Base-by-base conservation (phyloP, 2,113 vertebrate genomes). In the Pteropus alecto region DNA sequence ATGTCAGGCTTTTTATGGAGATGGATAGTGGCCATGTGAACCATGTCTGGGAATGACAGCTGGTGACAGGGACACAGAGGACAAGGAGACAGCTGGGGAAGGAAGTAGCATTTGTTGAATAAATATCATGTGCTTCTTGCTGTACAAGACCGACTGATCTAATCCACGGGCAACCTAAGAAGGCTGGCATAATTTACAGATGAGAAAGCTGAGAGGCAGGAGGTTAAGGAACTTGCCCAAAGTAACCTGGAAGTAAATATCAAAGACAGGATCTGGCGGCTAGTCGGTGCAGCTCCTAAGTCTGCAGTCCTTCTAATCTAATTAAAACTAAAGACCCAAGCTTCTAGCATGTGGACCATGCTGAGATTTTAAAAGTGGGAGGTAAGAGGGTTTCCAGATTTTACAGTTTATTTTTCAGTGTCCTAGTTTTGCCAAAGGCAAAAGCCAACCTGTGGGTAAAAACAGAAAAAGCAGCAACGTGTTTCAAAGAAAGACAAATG, bases 61-160 rank as follows among this genome's bases (percentile, higher is more conserved):
- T 97, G 97, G 38, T 81, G 71, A 77, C 46, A 71, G 88, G 88
- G 51, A 84, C 43, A 9, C 0, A 18, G 73, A 77, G 78, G 56
- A 68, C 79, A 38, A 74, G 76, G 26, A 58, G 94, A 94, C 96
- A 96, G 96, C 95, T 97, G 97, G 92, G 76, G 46, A 67, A 84
- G 88, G 81, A 95, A 26, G 85, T 7, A 28, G 79, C 81, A 79
- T 90, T 90, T 95, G 92, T 76, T 35, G 41, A 65, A 87, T 83
- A 95, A 43, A 35, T 87, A 35, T 58, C 96, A 54, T 86, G 93
- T 56, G 95, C 63, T 61, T n/a, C 51, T 83, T 67, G 71, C 61
- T 73, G 38, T 43, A 33, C 41, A 6, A 4, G 85, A 63, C 18
- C 5, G 74, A 46, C 92, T 41, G 68, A 76, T 58, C 87, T 83